Evolutionary conservation across 2,797 vertebrate genomes (phyloP).

Genomic region (Chromis chromis): DNA sequence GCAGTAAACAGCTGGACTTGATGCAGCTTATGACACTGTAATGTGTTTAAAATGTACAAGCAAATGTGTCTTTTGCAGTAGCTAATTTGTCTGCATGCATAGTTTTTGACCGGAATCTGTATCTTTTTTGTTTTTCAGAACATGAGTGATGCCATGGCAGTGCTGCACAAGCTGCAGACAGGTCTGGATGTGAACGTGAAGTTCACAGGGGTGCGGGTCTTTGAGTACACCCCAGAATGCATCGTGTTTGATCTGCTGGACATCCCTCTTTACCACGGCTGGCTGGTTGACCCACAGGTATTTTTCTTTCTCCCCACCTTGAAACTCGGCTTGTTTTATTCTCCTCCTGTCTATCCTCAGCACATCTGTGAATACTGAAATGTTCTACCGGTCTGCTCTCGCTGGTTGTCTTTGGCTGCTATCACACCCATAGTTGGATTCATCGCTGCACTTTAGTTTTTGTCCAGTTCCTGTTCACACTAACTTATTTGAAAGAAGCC

Average conservation of each 20-base stretch:
- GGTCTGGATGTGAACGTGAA: conserved; percentile 98
- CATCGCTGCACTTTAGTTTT: not conserved
- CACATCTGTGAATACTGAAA: not conserved
- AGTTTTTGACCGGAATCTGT: not conserved
- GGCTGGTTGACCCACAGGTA: conserved; percentile 98
- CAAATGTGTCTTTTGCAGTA: not conserved
- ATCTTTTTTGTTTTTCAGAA: conserved; percentile 84
- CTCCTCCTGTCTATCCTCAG: not conserved
- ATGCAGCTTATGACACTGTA: conserved; percentile 4
- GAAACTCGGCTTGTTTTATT: conserved; percentile 5
- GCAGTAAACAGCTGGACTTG: not conserved
- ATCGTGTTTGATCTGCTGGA: conserved; percentile 99
- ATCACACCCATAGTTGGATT: not conserved
- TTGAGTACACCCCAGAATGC: conserved; percentile 99
- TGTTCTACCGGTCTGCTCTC: not conserved
- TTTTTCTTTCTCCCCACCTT: conserved; percentile 8
- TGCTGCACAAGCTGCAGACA: conserved; percentile 97
- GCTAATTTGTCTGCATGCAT: not conserved
- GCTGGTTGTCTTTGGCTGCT: not conserved
- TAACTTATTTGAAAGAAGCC: not conserved
- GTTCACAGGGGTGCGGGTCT: conserved; percentile 96
- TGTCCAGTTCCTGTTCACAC: not conserved
- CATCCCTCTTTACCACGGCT: conserved; percentile 98
- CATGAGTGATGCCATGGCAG: conserved; percentile 98
- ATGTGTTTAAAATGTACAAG: not conserved